Evolutionary conservation across 2,888 invertebrate species (phyloP).

Genomic region (Myathropa florea): DNA sequence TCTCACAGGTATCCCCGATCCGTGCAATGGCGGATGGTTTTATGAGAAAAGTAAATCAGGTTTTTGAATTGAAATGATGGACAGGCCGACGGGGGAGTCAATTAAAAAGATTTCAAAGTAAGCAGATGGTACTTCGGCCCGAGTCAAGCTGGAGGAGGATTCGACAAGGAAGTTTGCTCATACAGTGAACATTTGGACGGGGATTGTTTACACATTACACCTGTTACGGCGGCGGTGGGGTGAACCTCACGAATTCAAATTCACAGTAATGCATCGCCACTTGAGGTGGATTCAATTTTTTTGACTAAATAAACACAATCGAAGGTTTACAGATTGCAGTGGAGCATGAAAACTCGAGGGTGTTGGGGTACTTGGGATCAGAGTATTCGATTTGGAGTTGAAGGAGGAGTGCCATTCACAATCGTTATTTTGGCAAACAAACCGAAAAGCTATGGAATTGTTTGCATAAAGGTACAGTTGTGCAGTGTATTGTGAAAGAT

Average conservation of each 20-base stretch:
- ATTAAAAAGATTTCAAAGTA: conserved; percentile 18
- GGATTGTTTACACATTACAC: background rate
- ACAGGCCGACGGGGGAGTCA: background rate
- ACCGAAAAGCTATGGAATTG: background rate
- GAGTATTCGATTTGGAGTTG: background rate
- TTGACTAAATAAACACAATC: background rate
- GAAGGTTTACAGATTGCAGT: background rate
- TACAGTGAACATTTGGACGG: background rate
- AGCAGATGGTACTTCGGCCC: background rate
- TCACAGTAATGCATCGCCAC: background rate
- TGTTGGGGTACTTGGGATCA: background rate
- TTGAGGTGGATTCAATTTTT: background rate
- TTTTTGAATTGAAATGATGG: conserved; percentile 5
- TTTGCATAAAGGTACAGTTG: background rate
- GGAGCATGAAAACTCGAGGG: background rate
- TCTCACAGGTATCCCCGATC: background rate
- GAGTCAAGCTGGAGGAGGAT: background rate
- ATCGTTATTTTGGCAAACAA: no score
- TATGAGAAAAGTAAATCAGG: conserved; percentile 22
- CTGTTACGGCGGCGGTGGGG: background rate
- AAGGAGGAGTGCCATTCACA: background rate
- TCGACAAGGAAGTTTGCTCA: background rate
- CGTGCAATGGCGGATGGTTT: background rate
- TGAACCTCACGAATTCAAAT: background rate
- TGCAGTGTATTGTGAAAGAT: background rate